Percentiles rank a stretch among this genome's conserved stretches.
phyloP scores from a whole-genome alignment of 2,888 invertebrate genomes.

The Nysson spinosus region DNA sequence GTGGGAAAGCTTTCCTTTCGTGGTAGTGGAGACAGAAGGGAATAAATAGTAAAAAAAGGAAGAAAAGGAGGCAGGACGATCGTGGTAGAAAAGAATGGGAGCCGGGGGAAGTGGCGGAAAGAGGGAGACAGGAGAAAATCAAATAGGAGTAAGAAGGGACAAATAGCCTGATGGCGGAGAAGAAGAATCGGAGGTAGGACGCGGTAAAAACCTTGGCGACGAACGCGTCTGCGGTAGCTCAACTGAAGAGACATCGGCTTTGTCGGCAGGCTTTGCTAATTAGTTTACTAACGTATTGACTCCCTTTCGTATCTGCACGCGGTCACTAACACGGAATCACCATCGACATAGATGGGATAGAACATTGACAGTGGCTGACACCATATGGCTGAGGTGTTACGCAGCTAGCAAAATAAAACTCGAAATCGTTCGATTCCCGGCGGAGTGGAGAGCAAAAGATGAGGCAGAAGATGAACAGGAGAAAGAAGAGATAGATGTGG shows the following conservation, averaged over 20 bases:
- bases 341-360: constrained; percentile 27
- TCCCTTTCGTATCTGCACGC: constrained; percentile 65
- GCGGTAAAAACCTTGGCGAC: constrained; percentile 70
- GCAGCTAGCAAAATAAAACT: constrained; percentile 54
- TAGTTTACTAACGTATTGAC: constrained; percentile 77
- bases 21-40: constrained; percentile 67
- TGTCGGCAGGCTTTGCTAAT: constrained; percentile 77
- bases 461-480: constrained; percentile 15
- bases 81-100: constrained; percentile 54
- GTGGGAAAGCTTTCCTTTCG: constrained; percentile 70
- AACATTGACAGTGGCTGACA: constrained; percentile 65
- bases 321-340: constrained; percentile 31
- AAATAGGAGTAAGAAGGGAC: constrained; percentile 59
- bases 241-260: constrained; percentile 71
- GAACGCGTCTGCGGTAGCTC: constrained; percentile 63
- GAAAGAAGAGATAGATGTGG: not conserved
- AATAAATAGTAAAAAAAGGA: constrained; percentile 69
- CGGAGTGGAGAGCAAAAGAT: constrained; percentile 24
- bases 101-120: constrained; percentile 44
- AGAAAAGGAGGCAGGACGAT: constrained; percentile 61
- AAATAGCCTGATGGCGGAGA: constrained; percentile 58
- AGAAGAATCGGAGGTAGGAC: constrained; percentile 51
- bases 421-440: constrained; percentile 57
- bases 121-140: constrained; percentile 37
- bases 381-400: constrained; percentile 66